These are phyloP conservation scores for Harlomillsia oculata DNA, from an alignment of 1,140 invertebrate species.

Conservation along the genomic window DNA sequence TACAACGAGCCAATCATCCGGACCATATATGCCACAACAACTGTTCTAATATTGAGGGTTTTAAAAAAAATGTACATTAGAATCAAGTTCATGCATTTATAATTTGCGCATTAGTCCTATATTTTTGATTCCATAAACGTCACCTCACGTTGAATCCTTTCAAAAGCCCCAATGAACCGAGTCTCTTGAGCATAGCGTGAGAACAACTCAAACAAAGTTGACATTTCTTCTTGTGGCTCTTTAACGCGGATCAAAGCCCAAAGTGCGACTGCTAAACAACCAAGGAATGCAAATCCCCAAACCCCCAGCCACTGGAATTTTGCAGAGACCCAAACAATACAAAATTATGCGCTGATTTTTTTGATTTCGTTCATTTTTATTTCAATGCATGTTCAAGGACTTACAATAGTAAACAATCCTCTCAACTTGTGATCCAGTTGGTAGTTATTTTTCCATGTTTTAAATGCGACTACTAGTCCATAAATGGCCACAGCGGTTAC, in stretches of 20 bases:
- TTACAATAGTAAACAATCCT: conserved; percentile 18
- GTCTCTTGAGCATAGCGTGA: conserved; percentile 12
- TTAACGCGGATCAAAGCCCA: conserved; percentile 7
- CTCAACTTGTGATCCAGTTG: conserved; percentile 27
- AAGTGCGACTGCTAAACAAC: conserved; percentile 7
- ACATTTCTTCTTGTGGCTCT: conserved; percentile 24
- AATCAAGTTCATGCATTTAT: too few relatives aligned
- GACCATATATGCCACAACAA: conserved; percentile 32
- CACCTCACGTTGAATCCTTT: conserved; percentile 27
- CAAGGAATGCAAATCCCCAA: not conserved
- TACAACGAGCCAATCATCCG: conserved; percentile 32
- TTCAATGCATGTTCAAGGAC: too few relatives aligned
- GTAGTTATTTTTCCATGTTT: conserved; percentile 32
- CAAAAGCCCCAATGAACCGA: conserved; percentile 18
- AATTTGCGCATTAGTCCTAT: too few relatives aligned
- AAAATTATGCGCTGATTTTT: not conserved
- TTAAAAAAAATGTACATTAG: too few relatives aligned
- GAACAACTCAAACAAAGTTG: conserved; percentile 12
- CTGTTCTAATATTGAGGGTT: conserved; percentile 24
- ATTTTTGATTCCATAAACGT: not conserved
- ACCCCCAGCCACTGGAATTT: conserved; percentile 6
- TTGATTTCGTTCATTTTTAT: too few relatives aligned
- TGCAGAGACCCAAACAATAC: not conserved
- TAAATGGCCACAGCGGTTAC: not conserved
- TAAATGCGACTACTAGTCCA: conserved; percentile 18